A percentile compares a stretch with the other conserved stretches of the same genome.
Conservation (phyloP, 2,113 vertebrate species). For the Malaclemys terrapin region DNA sequence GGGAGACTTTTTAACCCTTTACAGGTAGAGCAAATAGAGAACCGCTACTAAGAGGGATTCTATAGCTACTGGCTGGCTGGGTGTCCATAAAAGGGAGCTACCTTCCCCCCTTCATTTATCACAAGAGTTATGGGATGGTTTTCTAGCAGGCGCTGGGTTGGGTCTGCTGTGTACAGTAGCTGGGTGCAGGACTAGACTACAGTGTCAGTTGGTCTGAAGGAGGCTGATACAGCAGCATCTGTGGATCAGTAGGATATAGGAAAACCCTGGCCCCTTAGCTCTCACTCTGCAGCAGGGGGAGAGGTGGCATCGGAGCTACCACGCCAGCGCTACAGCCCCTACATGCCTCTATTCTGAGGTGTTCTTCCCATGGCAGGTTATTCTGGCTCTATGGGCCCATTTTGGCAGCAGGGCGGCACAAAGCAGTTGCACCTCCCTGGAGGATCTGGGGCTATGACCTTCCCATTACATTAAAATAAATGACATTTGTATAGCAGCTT, state of each 20-base stretch:
- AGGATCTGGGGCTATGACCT: accelerated
- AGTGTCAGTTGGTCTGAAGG: neutral
- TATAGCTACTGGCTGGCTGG: too few relatives aligned
- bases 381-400: neutral
- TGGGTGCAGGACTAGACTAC: neutral
- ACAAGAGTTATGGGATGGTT: neutral
- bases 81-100: too few relatives aligned
- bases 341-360: neutral
- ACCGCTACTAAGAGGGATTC: too few relatives aligned
- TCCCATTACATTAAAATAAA: neutral
- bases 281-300: neutral
- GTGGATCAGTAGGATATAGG: neutral
- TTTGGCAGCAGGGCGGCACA: neutral
- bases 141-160: neutral
- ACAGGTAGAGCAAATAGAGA: too few relatives aligned
- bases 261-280: neutral
- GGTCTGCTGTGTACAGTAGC: neutral
- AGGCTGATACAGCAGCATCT: neutral
- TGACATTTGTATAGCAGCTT: neutral
- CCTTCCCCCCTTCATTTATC: too few relatives aligned
- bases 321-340: neutral
- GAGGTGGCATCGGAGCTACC: neutral
- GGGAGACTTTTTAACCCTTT: too few relatives aligned
- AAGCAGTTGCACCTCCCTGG: neutral
- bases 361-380: neutral